Evolutionary conservation across 2,888 invertebrate species (phyloP).

Genomic region (Elmis aenea): DNA sequence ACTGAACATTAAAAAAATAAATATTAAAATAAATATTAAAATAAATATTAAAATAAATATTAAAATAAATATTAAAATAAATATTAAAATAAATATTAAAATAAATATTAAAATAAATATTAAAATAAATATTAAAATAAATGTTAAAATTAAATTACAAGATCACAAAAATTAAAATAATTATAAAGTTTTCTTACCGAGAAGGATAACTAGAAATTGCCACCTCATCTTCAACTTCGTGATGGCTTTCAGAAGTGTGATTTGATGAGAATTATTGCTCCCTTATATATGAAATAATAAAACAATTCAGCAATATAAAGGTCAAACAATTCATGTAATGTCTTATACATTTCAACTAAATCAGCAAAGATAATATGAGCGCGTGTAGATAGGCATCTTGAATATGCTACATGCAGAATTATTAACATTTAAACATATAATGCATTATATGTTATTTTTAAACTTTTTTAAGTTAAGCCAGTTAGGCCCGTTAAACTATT

Average conservation of each 20-base stretch:
- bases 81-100: conserved; percentile 5
- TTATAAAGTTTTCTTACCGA: conserved; percentile 36
- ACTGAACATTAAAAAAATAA: conserved; percentile 31
- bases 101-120: neutral
- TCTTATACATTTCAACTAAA: conserved; percentile 7
- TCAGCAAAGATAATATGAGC: conserved; percentile 12
- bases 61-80: conserved; percentile 6
- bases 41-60: conserved; percentile 1
- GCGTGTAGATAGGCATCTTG: conserved; percentile 2
- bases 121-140: conserved; percentile 3
- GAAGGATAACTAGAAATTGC: conserved; percentile 36
- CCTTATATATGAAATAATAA: conserved; percentile 22
- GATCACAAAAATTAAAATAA: conserved; percentile 10
- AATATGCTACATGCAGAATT: too few relatives aligned
- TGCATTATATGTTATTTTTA: too few relatives aligned
- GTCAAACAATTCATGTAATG: conserved; percentile 5
- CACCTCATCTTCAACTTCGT: conserved; percentile 40
- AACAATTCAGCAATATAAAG: conserved; percentile 23
- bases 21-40: conserved; percentile 2
- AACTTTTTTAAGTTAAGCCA: too few relatives aligned
- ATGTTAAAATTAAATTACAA: conserved; percentile 7
- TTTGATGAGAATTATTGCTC: conserved; percentile 4
- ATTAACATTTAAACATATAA: too few relatives aligned
- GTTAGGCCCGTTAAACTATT: too few relatives aligned
- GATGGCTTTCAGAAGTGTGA: conserved; percentile 23